A percentile compares a stretch with the other conserved stretches of the same genome.
These are phyloP conservation scores for Argyrosomus japonicus DNA, from an alignment of 2,113 vertebrate genomes.

Conservation along the genomic window DNA sequence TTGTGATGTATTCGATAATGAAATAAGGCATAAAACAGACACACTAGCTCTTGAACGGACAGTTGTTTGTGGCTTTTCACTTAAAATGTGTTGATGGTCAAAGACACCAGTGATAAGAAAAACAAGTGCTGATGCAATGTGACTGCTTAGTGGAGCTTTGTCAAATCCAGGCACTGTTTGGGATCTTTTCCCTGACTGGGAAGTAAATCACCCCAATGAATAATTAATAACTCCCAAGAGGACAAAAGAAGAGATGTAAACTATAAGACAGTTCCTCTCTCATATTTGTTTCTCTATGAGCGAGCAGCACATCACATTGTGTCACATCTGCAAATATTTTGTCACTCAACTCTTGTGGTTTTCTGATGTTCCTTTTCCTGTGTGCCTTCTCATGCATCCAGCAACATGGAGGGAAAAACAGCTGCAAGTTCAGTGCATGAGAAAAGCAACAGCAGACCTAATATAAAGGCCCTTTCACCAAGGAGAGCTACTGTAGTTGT, in stretches of 20 bases:
- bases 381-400: not conserved
- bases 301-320: conserved; percentile 37
- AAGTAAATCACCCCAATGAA: conserved; percentile 67
- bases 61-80: conserved; percentile 23
- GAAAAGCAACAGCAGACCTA: conserved; percentile 21
- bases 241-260: conserved; percentile 48
- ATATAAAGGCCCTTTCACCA: conserved; percentile 18
- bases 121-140: not conserved
- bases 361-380: conserved; percentile 33
- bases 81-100: conserved; percentile 29
- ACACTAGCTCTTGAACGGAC: not conserved
- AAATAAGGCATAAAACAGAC: conserved; percentile 10
- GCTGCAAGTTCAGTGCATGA: not conserved
- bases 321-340: conserved; percentile 63
- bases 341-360: conserved; percentile 38
- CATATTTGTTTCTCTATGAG: conserved; percentile 55
- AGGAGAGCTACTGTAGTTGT: conserved; percentile 15
- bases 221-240: conserved; percentile 70
- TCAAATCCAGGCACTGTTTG: conserved; percentile 38
- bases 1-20: conserved; percentile 29
- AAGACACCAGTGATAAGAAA: conserved; percentile 13
- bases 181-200: conserved; percentile 36
- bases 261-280: conserved; percentile 43
- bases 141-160: conserved; percentile 1
- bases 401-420: conserved; percentile 22